These are phyloP conservation scores for Oryzias javanicus DNA, from an alignment of 2,113 vertebrate genomes.

Conservation along the genomic window DNA sequence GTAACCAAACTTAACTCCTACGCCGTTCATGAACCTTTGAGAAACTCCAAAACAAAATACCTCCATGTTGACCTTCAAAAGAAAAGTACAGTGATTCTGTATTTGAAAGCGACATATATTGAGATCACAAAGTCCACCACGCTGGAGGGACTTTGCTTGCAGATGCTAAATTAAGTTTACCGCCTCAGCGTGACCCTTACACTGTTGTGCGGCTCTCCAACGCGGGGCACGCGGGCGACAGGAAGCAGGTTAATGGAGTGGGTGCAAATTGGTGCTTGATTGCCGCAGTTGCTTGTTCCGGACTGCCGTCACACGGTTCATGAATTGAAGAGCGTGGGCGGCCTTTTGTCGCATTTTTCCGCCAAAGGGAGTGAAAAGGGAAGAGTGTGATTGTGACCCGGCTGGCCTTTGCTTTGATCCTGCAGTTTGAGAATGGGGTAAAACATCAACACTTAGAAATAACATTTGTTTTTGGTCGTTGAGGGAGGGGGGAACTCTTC, in stretches of 20 bases:
- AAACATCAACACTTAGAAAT: slow-evolving; percentile 24
- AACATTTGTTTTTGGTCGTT: background rate
- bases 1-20: too few species aligned
- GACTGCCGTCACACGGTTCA: slow-evolving; percentile 39
- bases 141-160: background rate
- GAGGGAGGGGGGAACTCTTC: background rate
- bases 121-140: background rate
- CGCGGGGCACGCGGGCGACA: slow-evolving; percentile 2
- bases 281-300: slow-evolving; percentile 34
- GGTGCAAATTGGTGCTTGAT: slow-evolving; percentile 59
- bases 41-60: too few species aligned
- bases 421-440: background rate
- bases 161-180: background rate
- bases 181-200: slow-evolving; percentile 5
- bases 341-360: background rate
- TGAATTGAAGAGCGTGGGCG: slow-evolving; percentile 51
- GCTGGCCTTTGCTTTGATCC: slow-evolving; percentile 19
- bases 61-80: too few species aligned
- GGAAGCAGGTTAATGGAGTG: slow-evolving; percentile 52
- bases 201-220: slow-evolving; percentile 5
- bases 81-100: background rate
- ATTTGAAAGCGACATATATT: background rate
- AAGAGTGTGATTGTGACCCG: slow-evolving; percentile 10
- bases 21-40: too few species aligned
- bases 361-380: slow-evolving; percentile 1